These are phyloP conservation scores for Rana temporaria DNA, from an alignment of 2,113 vertebrate genomes.

Conservation along the genomic window DNA sequence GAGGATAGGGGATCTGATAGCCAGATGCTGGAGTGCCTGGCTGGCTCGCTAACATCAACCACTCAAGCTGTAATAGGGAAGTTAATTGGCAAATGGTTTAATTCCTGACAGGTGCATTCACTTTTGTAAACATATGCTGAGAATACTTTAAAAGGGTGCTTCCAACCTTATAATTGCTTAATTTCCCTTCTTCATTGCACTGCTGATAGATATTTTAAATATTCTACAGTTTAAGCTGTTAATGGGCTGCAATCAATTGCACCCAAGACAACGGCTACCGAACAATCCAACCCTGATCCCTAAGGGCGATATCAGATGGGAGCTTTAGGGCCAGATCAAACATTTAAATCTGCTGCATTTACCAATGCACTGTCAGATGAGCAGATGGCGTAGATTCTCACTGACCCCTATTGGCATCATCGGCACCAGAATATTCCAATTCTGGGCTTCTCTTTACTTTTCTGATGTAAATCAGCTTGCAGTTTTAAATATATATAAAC, in stretches of 20 bases:
- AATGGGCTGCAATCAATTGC: neutral
- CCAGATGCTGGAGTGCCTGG: conserved; percentile 39
- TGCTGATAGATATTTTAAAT: neutral
- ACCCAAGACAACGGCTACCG: too few species aligned
- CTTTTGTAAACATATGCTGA: conserved; percentile 41
- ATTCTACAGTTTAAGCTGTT: conserved; percentile 9
- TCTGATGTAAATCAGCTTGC: too few species aligned
- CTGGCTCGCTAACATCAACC: conserved; percentile 22
- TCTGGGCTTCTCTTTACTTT: too few species aligned
- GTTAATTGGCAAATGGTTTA: conserved; percentile 53
- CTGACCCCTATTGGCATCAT: too few species aligned
- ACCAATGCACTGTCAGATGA: too few species aligned
- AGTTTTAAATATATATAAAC: too few species aligned
- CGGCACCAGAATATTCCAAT: too few species aligned
- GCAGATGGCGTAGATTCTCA: too few species aligned
- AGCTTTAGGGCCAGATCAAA: too few species aligned
- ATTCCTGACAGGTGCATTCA: conserved; percentile 49
- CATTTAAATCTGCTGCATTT: too few species aligned
- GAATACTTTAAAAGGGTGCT: neutral
- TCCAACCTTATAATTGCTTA: conserved; percentile 28
- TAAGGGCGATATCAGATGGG: too few species aligned
- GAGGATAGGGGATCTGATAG: conserved; percentile 2
- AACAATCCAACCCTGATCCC: neutral
- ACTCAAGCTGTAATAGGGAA: conserved; percentile 32
- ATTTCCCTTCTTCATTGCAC: neutral